Conservation (phyloP, 2,797 vertebrate species). For the Acipenser transmontanus region DNA sequence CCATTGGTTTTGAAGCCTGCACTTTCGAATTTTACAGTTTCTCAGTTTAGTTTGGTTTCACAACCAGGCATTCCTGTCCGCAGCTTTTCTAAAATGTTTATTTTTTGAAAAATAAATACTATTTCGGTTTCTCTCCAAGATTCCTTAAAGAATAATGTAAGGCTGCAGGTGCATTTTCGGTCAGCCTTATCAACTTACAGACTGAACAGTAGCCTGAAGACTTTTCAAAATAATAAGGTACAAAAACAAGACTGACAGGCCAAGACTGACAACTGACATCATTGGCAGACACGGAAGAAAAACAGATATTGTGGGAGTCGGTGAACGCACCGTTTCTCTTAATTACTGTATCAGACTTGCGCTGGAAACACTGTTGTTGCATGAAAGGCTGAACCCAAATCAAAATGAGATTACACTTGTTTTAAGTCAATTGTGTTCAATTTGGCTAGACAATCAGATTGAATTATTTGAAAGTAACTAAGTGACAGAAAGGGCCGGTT, state of each 20-base stretch:
- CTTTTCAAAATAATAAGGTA: conserved; percentile 4
- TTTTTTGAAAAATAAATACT: too few species aligned
- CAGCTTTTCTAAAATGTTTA: too few species aligned
- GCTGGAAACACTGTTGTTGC: not conserved
- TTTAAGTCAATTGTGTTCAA: conserved; percentile 8
- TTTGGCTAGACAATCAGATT: conserved; percentile 19
- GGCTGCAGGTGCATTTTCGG: conserved; percentile 9
- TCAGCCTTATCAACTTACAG: conserved; percentile 1
- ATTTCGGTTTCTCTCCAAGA: too few species aligned
- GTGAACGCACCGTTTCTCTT: not conserved
- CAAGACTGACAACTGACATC: not conserved
- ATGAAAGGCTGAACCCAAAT: conserved; percentile 9
- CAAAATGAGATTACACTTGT: conserved; percentile 13
- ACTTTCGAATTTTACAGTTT: not conserved
- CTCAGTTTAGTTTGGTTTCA: too few species aligned
- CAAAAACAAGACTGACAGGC: too few species aligned
- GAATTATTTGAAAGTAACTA: conserved; percentile 8
- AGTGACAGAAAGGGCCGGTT: conserved; percentile 12
- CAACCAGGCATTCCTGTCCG: too few species aligned
- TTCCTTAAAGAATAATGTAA: not conserved
- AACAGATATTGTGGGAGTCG: not conserved
- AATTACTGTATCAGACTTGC: conserved; percentile 2
- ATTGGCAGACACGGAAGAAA: not conserved
- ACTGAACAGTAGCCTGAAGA: not conserved
- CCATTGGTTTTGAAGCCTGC: not conserved